phyloP scores from a whole-genome alignment of 2,888 invertebrate species.

The Agrotis puta region DNA sequence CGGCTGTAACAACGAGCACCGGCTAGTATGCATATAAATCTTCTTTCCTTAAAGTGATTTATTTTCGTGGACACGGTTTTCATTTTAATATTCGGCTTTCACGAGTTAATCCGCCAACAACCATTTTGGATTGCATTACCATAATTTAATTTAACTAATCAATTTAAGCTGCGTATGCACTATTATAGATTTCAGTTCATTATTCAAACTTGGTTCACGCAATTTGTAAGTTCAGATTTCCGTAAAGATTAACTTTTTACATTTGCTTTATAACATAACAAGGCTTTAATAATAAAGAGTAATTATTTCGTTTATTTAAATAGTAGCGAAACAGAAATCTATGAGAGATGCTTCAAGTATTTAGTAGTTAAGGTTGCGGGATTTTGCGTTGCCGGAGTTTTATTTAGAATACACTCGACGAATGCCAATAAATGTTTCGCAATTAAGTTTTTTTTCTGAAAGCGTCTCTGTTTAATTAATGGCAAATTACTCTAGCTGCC shows the following conservation, averaged over 20 bases:
- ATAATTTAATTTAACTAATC: conserved; percentile 58
- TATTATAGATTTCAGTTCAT: conserved; percentile 8
- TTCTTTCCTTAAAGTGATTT: background rate
- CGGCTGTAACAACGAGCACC: no score
- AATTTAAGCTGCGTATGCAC: conserved; percentile 40
- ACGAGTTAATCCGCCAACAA: conserved; percentile 36
- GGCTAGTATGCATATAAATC: background rate
- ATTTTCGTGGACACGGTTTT: conserved; percentile 28
- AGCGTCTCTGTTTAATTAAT: conserved; percentile 9
- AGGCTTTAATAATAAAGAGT: no score
- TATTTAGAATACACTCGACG: conserved; percentile 35
- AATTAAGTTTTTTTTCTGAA: conserved; percentile 18
- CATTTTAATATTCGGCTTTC: conserved; percentile 32
- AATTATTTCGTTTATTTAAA: conserved; percentile 71
- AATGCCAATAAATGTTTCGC: conserved; percentile 27
- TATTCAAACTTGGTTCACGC: no score
- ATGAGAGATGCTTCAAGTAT: conserved; percentile 48
- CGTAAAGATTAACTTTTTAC: background rate
- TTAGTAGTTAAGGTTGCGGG: conserved; percentile 37
- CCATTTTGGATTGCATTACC: conserved; percentile 54
- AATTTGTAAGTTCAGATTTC: no score
- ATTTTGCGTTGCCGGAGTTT: conserved; percentile 36
- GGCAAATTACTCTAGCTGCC: background rate
- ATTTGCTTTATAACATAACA: no score
- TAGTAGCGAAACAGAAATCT: conserved; percentile 39